Percentiles rank a stretch among this genome's conserved stretches.
These are phyloP conservation scores for Parauchenoglanis punctatus DNA, from an alignment of 2,797 vertebrate species.

Conservation along the genomic window DNA sequence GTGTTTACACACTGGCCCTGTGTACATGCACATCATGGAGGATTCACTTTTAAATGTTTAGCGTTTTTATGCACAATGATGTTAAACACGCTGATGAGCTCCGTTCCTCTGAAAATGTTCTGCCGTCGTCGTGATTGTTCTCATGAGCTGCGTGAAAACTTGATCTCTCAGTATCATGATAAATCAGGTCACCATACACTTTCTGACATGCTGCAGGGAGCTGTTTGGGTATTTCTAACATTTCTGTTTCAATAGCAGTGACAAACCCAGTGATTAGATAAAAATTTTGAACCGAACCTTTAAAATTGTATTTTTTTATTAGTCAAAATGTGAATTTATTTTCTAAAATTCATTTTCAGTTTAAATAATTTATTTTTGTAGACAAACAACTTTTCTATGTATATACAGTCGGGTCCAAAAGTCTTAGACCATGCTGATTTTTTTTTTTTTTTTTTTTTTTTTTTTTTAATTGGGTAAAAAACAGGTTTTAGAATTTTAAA, in stretches of 20 bases:
- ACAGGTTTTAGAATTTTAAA: neutral
- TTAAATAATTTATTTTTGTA: neutral
- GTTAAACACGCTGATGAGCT: neutral
- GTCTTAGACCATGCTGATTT: neutral
- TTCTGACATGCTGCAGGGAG: neutral
- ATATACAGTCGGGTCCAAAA: neutral
- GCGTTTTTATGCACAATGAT: neutral
- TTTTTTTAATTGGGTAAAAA: neutral
- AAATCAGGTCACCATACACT: neutral
- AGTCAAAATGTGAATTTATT: neutral
- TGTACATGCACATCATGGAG: neutral
- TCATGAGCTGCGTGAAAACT: neutral
- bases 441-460: neutral
- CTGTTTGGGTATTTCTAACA: neutral
- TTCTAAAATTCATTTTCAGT: neutral
- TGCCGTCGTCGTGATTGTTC: neutral
- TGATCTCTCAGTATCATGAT: neutral
- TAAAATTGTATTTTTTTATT: neutral
- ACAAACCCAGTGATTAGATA: neutral
- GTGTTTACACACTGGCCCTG: neutral
- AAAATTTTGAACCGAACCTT: neutral
- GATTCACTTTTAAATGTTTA: neutral
- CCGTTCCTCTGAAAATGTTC: neutral
- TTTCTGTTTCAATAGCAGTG: neutral
- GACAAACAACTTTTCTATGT: neutral